Evolutionary conservation across 2,888 invertebrate genomes (phyloP), one percentile per base, ranked within the genome.

Genomic region (Lypha dubia): DNA sequence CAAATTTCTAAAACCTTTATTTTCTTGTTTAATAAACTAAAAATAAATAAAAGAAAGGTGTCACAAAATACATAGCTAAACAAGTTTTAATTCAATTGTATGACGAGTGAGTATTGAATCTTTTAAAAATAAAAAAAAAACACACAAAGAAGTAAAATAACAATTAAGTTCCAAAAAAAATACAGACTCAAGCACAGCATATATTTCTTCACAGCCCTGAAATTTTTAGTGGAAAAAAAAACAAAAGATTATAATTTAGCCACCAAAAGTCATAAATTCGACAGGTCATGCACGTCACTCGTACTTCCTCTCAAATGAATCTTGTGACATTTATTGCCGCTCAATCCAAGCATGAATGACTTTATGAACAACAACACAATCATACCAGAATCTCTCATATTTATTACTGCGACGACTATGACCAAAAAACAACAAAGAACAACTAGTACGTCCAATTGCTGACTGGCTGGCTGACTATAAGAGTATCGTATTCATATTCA

Each of bases 251-350:
- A 76, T 73, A 76, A 76, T 84, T 84, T 58, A 38, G 68, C 58
- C 74, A 51, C 62, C 67, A 76, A 84, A 77, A 87, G 85, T 84
- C 88, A 90, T 89, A 89, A 89, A 90, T 89, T 88, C 86, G 87
- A 88, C 88, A 88, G 89, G 89, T 90, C 91, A 89, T 88, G 90
- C 89, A 89, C 88, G 88, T 89, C 90, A 90, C 89, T 90, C 88
- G 89, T 88, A 90, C 91, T 91, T 90, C 90, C 90, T 90, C 88
- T 88, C 89, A 90, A 91, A 90, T 90, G 90, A 89, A 89, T 90
- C 91, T 89, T 90, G 91, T 89, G 90, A 90, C 90, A 90, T 90
- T 91, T 90, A 90, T 90, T 89, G 89, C 88, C 90, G 89, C 89
- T 90, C 88, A 88, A 74, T 24, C 60, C 80, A 81, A 75, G 68